Base-by-base conservation (phyloP, 1,140 invertebrate genomes). In the Penaeus japonicus region DNA sequence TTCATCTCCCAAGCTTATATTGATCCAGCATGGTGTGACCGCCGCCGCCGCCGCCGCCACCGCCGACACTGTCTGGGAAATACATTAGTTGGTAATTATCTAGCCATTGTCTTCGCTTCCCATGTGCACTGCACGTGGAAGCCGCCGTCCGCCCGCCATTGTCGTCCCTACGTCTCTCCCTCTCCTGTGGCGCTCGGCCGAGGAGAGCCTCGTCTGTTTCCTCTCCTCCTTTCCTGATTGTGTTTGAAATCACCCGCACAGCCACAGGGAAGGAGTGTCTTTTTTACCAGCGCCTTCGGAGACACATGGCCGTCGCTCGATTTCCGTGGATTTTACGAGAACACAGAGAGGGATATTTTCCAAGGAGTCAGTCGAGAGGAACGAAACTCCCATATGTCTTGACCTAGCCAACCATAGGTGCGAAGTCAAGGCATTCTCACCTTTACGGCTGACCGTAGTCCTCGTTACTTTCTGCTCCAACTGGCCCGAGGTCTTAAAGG, bases 1-100 rank as follows among this genome's bases (percentile, higher is more conserved):
- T 47, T 47, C 47, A 47, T 47, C 47, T 47, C 47, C 15, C 47
- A 47, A 47, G 47, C 47, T 47, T 47, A 47, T 47, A 47, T 47
- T 47, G 47, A 47, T 47, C 47, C 47, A 47, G 15, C 47, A 47
- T 47, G 47, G 47, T 47, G 47, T 47, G 47, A 47, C 47, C 47
- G 7, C 2, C 35, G 15, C 47, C 47, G 47, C 47, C 47, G 47
- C 3, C 47, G 47, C 47, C 47, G 47, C 47, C 47, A 15, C 47
- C 47, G 3, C 47, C 47, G 47, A 47, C 55, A 53, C 32, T 87
- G 77, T 79, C 78, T 81, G 85, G 55, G 77, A 70, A 87, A 73
- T 24, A 80, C 85, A 87, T 87, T 87, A 87, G 77, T 81, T 81
- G 65, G 62, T 81, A 87, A 87, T 87, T 87, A 87, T 75, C 24